Base-by-base conservation (phyloP, 2,113 vertebrate genomes). In the Trinectes maculatus region DNA sequence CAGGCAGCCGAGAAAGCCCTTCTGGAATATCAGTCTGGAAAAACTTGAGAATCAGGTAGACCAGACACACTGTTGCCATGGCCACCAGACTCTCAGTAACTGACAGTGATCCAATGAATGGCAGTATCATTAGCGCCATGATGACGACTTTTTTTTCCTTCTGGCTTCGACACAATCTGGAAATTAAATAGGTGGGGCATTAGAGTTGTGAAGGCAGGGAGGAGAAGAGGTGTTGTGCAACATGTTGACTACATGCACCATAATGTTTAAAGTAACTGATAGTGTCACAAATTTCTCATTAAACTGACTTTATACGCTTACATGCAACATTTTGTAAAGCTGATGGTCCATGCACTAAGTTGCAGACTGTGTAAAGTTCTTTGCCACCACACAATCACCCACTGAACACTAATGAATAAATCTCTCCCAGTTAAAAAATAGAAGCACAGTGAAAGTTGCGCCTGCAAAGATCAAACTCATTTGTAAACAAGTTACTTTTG, bases 1-100 rank as follows among this genome's bases (percentile, higher is more conserved):
- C 96, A 0, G 96, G 95, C 1, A 95, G 93, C 0, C 63, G 83
- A 54, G 77, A 92, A 47, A 96, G 89, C 1, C 96, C 96, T 51
- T 86, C 57, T 3, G 96, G 95, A 24, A 95, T 82, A 0, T 18
- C 68, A 6, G 29, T 69, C 21, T 3, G 73, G 16, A 80, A 72
- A 52, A 71, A 42, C 31, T 85, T 93, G 26, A 95, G 19, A 8
- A 93, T 40, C 71, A 94, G 74, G 70, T 92, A 91, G 24, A 92
- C 79, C 55, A 95, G 37, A 69, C 92, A 95, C 33, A 94, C 69
- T 0, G 85, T 61, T 0, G 75, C 22, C 5, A 94, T 51, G n/a
- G 74, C 85, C 9, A 95, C 49, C 19, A 98, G 81, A 47, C 91
- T 65, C 88, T 95, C 94, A 0, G 89, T 92, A 36, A 90, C n/a